These are phyloP conservation scores for Rhinogobius similis DNA, from an alignment of 2,113 vertebrate genomes.

Conservation along the genomic window DNA sequence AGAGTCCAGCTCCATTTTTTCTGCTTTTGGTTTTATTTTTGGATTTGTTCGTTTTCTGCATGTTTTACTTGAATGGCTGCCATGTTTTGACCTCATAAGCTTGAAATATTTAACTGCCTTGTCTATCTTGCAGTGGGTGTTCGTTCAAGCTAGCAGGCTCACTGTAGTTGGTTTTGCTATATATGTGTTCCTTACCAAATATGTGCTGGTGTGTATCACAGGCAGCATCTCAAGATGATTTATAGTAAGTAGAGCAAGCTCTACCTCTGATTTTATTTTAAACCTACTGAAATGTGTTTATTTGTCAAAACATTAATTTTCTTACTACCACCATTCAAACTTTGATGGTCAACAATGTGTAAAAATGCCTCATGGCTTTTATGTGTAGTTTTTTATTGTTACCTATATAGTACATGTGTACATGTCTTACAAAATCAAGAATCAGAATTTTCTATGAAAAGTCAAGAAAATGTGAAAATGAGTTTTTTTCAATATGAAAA, in stretches of 20 bases:
- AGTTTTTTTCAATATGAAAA: constrained; percentile 75
- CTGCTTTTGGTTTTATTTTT: constrained; percentile 58
- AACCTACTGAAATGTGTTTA: constrained; percentile 41
- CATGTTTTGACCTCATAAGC: constrained; percentile 91
- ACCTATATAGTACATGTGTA: constrained; percentile 59
- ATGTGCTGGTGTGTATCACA: constrained; percentile 64
- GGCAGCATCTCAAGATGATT: constrained; percentile 43
- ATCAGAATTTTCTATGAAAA: constrained; percentile 71
- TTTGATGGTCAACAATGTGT: constrained; percentile 59
- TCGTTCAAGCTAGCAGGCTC: constrained; percentile 51
- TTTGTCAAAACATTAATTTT: constrained; percentile 33
- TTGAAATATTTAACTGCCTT: constrained; percentile 71
- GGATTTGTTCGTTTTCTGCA: constrained; percentile 63
- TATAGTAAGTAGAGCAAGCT: constrained; percentile 60
- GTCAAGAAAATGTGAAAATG: constrained; percentile 78
- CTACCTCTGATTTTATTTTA: constrained; percentile 50
- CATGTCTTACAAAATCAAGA: constrained; percentile 66
- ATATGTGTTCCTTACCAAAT: constrained; percentile 75
- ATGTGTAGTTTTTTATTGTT: constrained; percentile 60
- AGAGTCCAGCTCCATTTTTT: constrained; percentile 34
- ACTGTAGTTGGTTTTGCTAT: constrained; percentile 61
- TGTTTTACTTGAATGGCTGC: constrained; percentile 97
- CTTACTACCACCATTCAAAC: constrained; percentile 34
- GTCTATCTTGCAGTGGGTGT: constrained; percentile 65
- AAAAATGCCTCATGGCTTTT: constrained; percentile 64